Base-by-base conservation (phyloP, 1,140 invertebrate species). In the Hylaeus anthracinus region DNA sequence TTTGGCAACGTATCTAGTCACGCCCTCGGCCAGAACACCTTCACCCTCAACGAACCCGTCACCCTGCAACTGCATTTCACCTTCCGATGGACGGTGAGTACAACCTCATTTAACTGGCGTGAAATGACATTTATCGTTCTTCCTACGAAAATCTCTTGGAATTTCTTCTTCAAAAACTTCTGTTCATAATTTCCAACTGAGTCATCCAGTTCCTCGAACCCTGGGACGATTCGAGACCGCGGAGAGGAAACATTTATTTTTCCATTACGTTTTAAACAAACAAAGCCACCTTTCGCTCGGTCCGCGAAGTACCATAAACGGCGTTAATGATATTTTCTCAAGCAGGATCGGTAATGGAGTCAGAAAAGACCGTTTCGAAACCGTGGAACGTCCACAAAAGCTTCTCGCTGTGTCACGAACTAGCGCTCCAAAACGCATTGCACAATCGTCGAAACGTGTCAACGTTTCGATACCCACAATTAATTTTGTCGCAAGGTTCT, bases 11-110 rank as follows among this genome's bases (percentile, higher is more conserved):
- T 96, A 88, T 96, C 96, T 90, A 98, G 97, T 90, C 95, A 95
- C 76, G 97, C 97, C 81, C 94, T 98, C 81, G 97, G 97, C 88
- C 96, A 96, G 75, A 98, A 97, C 92, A 97, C 97, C 88, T 98
- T 98, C 94, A 97, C 97, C 76, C 94, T 98, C 69, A 95, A 95
- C 82, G 96, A 97, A 92, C 96, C 96, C 51, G 96, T 96, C 88
- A 97, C 96, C 87, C 95, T 98, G 77, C 95, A 96, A 86, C 94
- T 98, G 88, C 97, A 96, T 85, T 98, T 98, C 94, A 96, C 97
- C 83, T 98, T 98, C 93, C 95, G 97, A 92, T 98, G 97, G 97
- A 98, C 97, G 95, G 97, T 98, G 92, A 97, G 97, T 91, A 15
- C 5, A 48, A 48, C 4, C 45, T 48, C 8, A 48, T 48, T 48